Conservation (phyloP, 2,797 vertebrate genomes). For the Rhynchotus rufescens region DNA sequence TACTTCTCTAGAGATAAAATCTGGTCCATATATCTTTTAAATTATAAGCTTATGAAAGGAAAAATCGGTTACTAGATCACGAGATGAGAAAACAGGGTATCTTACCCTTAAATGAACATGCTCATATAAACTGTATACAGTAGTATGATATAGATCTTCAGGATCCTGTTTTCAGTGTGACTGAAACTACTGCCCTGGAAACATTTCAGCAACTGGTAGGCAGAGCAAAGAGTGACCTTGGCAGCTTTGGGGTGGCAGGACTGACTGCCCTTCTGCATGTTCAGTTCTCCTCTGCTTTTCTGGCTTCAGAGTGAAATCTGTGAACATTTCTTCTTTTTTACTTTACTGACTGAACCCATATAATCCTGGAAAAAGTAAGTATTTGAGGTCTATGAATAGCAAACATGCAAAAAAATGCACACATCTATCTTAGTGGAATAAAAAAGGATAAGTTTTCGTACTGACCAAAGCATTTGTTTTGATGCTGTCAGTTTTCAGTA, state of each 20-base stretch:
- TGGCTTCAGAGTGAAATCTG: accelerated
- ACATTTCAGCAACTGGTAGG: neutral
- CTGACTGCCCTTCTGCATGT: accelerated
- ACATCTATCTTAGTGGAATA: neutral
- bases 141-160: neutral
- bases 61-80: neutral
- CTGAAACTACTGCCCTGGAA: neutral
- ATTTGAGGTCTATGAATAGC: neutral
- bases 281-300: neutral
- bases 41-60: neutral
- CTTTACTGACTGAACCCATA: neutral
- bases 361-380: neutral
- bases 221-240: accelerated
- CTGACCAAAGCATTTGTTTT: neutral
- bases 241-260: neutral
- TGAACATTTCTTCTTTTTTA: neutral
- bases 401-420: neutral
- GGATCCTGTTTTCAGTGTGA: neutral
- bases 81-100: neutral
- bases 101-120: accelerated
- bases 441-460: neutral
- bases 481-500: accelerated
- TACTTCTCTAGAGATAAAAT: neutral
- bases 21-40: neutral
- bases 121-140: neutral